These are phyloP conservation scores for Prosapia bicincta DNA, from an alignment of 2,888 invertebrate genomes.

Conservation along the genomic window DNA sequence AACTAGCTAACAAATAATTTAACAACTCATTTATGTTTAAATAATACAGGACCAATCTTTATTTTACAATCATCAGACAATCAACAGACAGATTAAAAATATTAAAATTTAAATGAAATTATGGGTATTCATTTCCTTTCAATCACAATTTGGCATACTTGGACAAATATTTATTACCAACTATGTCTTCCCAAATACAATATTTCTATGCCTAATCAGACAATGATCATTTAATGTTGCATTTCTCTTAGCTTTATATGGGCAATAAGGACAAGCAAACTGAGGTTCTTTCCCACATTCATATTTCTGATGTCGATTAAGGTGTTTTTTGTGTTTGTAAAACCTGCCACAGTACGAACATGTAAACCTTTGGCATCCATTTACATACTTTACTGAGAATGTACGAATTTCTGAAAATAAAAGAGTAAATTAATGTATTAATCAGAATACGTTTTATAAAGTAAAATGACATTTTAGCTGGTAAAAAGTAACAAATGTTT, in stretches of 20 bases:
- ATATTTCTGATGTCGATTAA: constrained; percentile 41
- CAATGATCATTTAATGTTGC: constrained; percentile 74
- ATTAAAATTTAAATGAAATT: no score
- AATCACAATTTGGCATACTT: no score
- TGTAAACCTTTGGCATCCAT: neutral
- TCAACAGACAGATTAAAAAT: no score
- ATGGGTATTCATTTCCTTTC: no score
- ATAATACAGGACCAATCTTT: no score
- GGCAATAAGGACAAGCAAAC: constrained; percentile 73
- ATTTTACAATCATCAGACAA: no score
- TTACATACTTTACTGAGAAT: neutral
- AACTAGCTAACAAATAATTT: no score
- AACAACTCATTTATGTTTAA: no score
- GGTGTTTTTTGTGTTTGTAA: constrained; percentile 43
- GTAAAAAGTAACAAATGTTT: no score
- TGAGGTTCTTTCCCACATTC: no score
- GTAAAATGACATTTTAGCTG: no score
- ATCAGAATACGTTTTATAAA: neutral
- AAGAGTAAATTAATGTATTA: neutral
- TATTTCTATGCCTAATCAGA: neutral
- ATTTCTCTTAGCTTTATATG: constrained; percentile 73
- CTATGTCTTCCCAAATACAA: neutral
- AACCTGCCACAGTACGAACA: constrained; percentile 37
- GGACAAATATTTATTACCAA: neutral
- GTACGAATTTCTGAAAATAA: neutral